Base-by-base conservation (phyloP, 1,140 invertebrate genomes). In the Drosophila melanica region DNA sequence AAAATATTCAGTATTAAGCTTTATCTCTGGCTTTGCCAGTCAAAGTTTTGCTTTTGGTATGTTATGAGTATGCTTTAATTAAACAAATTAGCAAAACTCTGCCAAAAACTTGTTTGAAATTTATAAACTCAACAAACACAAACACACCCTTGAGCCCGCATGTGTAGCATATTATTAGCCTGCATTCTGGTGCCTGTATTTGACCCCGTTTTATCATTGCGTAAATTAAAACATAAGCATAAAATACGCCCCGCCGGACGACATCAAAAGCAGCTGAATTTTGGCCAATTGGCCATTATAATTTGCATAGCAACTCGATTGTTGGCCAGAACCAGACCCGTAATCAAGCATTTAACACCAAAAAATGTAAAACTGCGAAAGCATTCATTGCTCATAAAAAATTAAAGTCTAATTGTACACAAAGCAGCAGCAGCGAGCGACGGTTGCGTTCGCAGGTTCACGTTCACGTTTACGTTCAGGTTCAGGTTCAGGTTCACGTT, bases 351-450 rank as follows among this genome's bases (percentile, higher is more conserved):
- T 87, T 86, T 87, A 81, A 79, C 81, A 87, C 84, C 71, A 78
- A 81, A 86, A 86, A 86, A 86, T 81, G 71, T 71, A 75, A 78
- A 78, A 86, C 67, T 76, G 75, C 65, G 64, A 79, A 77, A 81
- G 75, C 79, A 87, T 89, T 86, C 82, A 76, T 76, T 82, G 82
- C 82, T 86, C 84, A 86, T 86, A 89, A 86, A 86, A 86, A 86
- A 86, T 86, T 79, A 67, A 89, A 89, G 64, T 79, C 84, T 77
- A 86, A 86, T 89, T 86, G 84, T 78, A 65, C 66, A 63, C 65
- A 62, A 51, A 55, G 47, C 37, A 35, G n/a, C 33, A 9, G 33
- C 33, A 42, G 42, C 16, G 16, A 9, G 11, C 20, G 23, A 41
- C 18, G 39, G 35, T 14, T 12, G 10, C 14, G 16, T 39, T 54